phyloP scores from a whole-genome alignment of 1,140 invertebrate genomes.

The Trichonephila clavata region DNA sequence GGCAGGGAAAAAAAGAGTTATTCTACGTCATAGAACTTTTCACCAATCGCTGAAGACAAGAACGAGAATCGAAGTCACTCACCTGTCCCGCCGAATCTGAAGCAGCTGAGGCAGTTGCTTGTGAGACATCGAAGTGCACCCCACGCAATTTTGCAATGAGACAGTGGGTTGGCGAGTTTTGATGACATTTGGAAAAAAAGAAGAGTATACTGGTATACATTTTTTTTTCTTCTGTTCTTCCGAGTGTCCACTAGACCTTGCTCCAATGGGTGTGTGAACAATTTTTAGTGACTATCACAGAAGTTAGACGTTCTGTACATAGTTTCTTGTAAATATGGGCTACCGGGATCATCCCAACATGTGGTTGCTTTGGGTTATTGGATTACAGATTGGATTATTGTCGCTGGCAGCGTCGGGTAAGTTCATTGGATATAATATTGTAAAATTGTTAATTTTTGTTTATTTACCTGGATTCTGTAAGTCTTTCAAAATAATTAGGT shows the following conservation, averaged over 20 bases:
- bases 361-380: conserved; percentile 61
- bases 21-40: conserved; percentile 64
- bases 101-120: conserved; percentile 1
- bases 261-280: conserved; percentile 65
- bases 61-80: conserved; percentile 48
- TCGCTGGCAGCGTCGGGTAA: conserved; percentile 40
- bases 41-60: conserved; percentile 39
- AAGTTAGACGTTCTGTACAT: conserved; percentile 50
- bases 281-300: conserved; percentile 33
- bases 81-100: conserved; percentile 61
- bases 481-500: too few species aligned
- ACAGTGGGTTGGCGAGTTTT: conserved; percentile 49
- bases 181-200: conserved; percentile 28
- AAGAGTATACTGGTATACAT: neutral
- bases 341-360: conserved; percentile 29
- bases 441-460: neutral
- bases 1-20: neutral
- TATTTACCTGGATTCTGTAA: too few species aligned
- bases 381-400: conserved; percentile 72
- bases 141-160: conserved; percentile 42
- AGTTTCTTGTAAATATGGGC: conserved; percentile 67
- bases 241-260: neutral
- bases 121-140: conserved; percentile 12
- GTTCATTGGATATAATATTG: neutral
- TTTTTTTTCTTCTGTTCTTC: neutral